A percentile compares a stretch with the other conserved stretches of the same genome.
These are phyloP conservation scores for Aulostomus chinensis DNA, from an alignment of 2,797 vertebrate species.

Conservation along the genomic window DNA sequence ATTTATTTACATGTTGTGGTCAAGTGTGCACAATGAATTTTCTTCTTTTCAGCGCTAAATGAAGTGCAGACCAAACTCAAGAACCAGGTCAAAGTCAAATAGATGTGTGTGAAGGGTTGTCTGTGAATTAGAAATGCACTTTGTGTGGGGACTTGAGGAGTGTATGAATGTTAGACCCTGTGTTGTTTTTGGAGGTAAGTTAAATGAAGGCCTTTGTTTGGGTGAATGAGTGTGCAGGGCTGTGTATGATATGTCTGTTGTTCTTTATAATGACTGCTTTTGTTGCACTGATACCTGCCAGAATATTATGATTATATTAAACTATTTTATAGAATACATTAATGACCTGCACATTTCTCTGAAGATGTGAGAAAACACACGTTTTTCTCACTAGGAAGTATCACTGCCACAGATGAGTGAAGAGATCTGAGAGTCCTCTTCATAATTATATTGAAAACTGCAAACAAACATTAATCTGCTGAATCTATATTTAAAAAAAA, in stretches of 20 bases:
- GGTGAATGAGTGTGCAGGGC: conserved; percentile 45
- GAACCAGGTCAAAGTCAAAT: conserved; percentile 48
- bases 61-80: conserved; percentile 77
- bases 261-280: conserved; percentile 67
- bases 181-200: conserved; percentile 32
- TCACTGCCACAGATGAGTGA: conserved; percentile 63
- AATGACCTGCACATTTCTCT: conserved; percentile 72
- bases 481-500: conserved; percentile 37
- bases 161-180: conserved; percentile 4
- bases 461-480: conserved; percentile 50
- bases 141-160: conserved; percentile 43
- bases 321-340: conserved; percentile 71
- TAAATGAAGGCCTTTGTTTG: conserved; percentile 63
- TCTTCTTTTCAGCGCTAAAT: conserved; percentile 28
- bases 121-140: conserved; percentile 72
- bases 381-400: conserved; percentile 29
- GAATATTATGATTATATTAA: conserved; percentile 72
- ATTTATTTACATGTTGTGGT: conserved; percentile 1
- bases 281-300: conserved; percentile 80
- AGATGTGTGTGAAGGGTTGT: conserved; percentile 39
- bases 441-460: conserved; percentile 19
- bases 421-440: conserved; percentile 23
- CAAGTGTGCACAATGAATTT: conserved; percentile 8
- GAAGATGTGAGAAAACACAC: conserved; percentile 30
- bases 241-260: conserved; percentile 51